A percentile compares a stretch with the other conserved stretches of the same genome.
These are phyloP conservation scores for Drosophila austrosaltans DNA, from an alignment of 2,888 invertebrate genomes.

Conservation along the genomic window DNA sequence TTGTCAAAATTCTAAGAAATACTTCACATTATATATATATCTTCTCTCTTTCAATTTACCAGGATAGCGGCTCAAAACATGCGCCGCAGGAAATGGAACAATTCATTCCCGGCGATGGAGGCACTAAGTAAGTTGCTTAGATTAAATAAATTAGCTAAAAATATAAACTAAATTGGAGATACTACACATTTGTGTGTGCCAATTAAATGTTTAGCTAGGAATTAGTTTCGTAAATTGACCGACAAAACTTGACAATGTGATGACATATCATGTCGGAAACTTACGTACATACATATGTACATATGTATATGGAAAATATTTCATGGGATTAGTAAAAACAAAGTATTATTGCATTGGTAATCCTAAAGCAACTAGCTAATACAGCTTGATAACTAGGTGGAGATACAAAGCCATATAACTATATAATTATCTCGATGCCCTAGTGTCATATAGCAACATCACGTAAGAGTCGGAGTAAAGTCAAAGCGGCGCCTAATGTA, in stretches of 20 bases:
- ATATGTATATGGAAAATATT: neutral
- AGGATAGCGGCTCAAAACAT: constrained; percentile 81
- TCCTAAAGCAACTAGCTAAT: no score
- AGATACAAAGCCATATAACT: neutral
- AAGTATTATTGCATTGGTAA: neutral
- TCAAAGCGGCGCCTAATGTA: neutral
- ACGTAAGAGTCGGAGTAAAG: constrained; percentile 6
- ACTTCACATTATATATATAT: constrained; percentile 24
- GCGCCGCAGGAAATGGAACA: constrained; percentile 90
- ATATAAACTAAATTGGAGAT: constrained; percentile 33
- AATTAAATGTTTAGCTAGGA: constrained; percentile 52
- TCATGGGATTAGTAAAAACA: neutral
- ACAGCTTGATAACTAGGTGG: neutral
- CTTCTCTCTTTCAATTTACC: constrained; percentile 14
- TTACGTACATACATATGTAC: no score
- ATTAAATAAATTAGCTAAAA: constrained; percentile 31
- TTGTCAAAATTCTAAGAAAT: constrained; percentile 16
- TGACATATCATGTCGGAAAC: constrained; percentile 3
- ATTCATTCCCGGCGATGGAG: constrained; percentile 88
- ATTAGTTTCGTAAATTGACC: constrained; percentile 23
- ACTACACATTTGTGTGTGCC: constrained; percentile 33
- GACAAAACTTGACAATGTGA: constrained; percentile 34
- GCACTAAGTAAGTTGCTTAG: constrained; percentile 76
- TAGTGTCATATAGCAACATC: neutral
- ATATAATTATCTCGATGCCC: neutral